Evolutionary conservation across 2,113 vertebrate genomes (phyloP).

Genomic region (Oxygymnocypris stewartii): DNA sequence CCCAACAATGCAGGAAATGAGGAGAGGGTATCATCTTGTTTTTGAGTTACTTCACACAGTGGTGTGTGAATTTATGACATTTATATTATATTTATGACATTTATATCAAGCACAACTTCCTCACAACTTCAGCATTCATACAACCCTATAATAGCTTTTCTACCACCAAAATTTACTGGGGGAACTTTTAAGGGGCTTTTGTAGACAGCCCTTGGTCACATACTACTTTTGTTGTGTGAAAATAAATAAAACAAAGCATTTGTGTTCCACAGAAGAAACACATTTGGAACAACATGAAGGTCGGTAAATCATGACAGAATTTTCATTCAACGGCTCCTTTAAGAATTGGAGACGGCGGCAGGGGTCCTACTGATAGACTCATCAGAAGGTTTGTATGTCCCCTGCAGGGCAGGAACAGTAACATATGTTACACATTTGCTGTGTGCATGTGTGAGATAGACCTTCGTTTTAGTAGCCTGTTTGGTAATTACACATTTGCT

Average conservation of each 20-base stretch:
- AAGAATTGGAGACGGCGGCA: neutral
- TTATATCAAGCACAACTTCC: too few relatives aligned
- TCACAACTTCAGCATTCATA: too few relatives aligned
- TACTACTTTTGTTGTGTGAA: neutral
- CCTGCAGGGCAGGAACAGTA: constrained; percentile 29
- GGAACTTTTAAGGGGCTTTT: neutral
- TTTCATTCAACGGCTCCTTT: neutral
- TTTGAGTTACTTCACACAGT: too few relatives aligned
- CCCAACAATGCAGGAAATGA: too few relatives aligned
- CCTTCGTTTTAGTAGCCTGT: too few relatives aligned
- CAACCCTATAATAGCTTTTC: too few relatives aligned
- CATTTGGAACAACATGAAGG: neutral
- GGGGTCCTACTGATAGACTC: constrained; percentile 34
- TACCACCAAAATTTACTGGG: too few relatives aligned
- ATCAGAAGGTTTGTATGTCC: constrained; percentile 28
- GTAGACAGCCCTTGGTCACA: neutral
- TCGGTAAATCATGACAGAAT: neutral
- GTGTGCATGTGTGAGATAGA: too few relatives aligned
- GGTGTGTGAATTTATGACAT: too few relatives aligned
- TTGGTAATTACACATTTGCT: too few relatives aligned
- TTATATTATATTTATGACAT: too few relatives aligned
- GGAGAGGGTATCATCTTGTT: too few relatives aligned
- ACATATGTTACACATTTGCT: constrained; percentile 55
- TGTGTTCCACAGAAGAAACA: neutral
- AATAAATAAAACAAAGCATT: neutral